Evolutionary conservation across 92 coral and sea anemone species (phyloP).

Genomic region (Epizoanthus illoricatus): DNA sequence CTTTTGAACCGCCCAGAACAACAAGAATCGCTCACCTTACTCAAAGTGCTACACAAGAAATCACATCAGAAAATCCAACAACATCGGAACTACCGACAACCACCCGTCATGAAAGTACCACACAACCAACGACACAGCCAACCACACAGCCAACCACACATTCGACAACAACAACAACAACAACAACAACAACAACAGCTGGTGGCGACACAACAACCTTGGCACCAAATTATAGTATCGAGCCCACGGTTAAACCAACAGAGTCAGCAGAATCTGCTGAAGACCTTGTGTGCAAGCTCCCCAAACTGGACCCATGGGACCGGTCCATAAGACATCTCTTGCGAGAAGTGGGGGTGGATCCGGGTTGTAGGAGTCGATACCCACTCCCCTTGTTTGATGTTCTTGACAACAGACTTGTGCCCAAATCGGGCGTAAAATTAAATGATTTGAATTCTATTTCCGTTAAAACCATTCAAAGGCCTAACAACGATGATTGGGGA

Average conservation of each 20-base stretch:
- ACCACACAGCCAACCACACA: too few relatives aligned
- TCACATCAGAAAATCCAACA: too few relatives aligned
- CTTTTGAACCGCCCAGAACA: too few relatives aligned
- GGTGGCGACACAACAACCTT: not conserved
- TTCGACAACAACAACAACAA: not conserved
- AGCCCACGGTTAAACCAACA: conserved; percentile 23
- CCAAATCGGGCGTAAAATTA: conserved; percentile 33
- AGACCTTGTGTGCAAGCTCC: conserved; percentile 67
- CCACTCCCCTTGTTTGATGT: conserved; percentile 68
- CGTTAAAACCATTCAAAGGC: conserved; percentile 64
- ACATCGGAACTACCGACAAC: too few relatives aligned
- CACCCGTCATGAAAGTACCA: too few relatives aligned
- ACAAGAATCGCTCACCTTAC: too few relatives aligned
- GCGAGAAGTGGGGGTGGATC: conserved; percentile 72
- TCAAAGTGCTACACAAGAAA: too few relatives aligned
- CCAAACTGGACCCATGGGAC: conserved; percentile 83
- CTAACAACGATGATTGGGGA: conserved; percentile 30
- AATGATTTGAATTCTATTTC: conserved; percentile 35
- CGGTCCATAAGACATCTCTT: conserved; percentile 66
- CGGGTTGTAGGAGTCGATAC: conserved; percentile 62
- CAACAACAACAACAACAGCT: not conserved
- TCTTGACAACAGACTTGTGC: conserved; percentile 61
- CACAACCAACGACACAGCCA: too few relatives aligned
- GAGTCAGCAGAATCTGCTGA: not conserved
- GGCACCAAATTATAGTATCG: conserved; percentile 33